Evolutionary conservation across 2,797 vertebrate genomes (phyloP).

Genomic region (Crax fasciolata): DNA sequence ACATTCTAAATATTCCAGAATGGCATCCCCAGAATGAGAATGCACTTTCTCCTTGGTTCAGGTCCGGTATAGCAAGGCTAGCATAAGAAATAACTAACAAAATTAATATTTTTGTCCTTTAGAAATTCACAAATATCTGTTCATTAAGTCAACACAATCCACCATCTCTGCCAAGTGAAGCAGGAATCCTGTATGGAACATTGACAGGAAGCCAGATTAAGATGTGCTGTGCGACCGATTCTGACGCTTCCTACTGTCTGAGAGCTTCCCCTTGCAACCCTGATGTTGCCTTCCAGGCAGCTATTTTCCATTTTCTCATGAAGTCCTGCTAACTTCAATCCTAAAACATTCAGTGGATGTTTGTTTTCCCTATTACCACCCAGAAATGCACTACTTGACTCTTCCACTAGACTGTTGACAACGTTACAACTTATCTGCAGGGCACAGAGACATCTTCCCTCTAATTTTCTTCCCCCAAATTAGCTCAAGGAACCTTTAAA

Average conservation of each 20-base stretch:
- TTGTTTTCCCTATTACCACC: not conserved
- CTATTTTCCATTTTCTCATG: not conserved
- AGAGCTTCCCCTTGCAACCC: not conserved
- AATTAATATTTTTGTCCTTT: not conserved
- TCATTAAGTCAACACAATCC: not conserved
- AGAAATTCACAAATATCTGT: not conserved
- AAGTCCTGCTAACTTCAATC: not conserved
- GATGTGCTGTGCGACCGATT: not conserved
- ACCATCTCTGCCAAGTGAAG: not conserved
- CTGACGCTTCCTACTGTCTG: not conserved
- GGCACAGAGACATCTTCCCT: not conserved
- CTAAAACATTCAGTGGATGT: not conserved
- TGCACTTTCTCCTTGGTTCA: not conserved
- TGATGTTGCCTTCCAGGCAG: not conserved
- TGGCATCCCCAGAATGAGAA: not conserved
- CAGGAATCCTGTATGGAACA: not conserved
- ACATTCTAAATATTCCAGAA: not conserved
- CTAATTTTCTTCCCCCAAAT: not conserved
- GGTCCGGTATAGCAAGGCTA: not conserved
- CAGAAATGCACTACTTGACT: not conserved
- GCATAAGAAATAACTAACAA: not conserved
- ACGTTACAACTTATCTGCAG: not conserved
- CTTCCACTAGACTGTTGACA: not conserved
- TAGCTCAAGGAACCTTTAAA: conserved; percentile 10
- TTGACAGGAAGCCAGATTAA: not conserved